A percentile compares a stretch with the other conserved stretches of the same genome.
Evolutionary conservation across 2,888 invertebrate genomes (phyloP).

Genomic region (Drosophila ezoana): DNA sequence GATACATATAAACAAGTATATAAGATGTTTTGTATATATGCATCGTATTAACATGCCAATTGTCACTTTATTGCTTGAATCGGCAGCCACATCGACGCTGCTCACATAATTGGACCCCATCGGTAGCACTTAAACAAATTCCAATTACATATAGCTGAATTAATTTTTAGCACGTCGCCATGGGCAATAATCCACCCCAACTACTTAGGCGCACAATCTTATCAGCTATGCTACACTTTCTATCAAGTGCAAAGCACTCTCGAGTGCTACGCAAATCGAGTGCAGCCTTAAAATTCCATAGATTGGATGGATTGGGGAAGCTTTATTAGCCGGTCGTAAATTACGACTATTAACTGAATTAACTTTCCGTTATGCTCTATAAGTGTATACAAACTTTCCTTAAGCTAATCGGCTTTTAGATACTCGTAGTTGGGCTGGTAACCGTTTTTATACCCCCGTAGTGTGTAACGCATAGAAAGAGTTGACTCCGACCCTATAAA

Average conservation of each 20-base stretch:
- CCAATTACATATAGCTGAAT: constrained; percentile 24
- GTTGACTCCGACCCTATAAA: too few relatives aligned
- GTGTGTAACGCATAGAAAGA: too few relatives aligned
- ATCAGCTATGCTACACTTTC: constrained; percentile 52
- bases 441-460: too few relatives aligned
- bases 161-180: constrained; percentile 15
- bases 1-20: background rate
- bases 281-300: constrained; percentile 19
- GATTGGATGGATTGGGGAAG: constrained; percentile 11
- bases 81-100: background rate
- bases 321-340: constrained; percentile 9
- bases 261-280: constrained; percentile 33
- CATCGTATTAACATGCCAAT: constrained; percentile 8
- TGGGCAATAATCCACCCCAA: constrained; percentile 33
- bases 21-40: constrained; percentile 1
- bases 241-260: constrained; percentile 58
- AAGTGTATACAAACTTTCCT: background rate
- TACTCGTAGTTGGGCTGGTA: background rate
- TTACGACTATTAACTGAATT: constrained; percentile 14
- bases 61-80: constrained; percentile 4
- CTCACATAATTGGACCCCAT: constrained; percentile 1
- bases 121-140: constrained; percentile 3
- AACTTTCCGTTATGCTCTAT: constrained; percentile 21
- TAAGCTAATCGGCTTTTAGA: background rate
- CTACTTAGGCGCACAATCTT: constrained; percentile 55